Evolutionary conservation across 2,797 vertebrate species (phyloP), one percentile per base, ranked within the genome.

Genomic region (Falco novaeseelandiae): DNA sequence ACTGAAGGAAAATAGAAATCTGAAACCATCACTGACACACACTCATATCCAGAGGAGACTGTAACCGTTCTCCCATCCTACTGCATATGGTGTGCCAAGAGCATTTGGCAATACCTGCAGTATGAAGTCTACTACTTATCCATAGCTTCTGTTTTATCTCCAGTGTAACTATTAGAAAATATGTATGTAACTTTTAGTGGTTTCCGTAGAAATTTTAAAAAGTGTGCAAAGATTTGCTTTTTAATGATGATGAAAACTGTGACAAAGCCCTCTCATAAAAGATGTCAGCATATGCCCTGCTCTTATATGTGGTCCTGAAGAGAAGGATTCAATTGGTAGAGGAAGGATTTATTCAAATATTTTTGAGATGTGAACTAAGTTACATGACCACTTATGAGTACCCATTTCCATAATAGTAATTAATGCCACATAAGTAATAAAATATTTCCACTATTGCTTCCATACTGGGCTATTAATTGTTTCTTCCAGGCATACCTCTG

Each of bases 371-470:
- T 27, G 10, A 29, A 20, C 18, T 40, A 46, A 65, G 7, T 48
- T 49, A 13, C 8, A 4, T n/a, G 19, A 6, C 4, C 21, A 70
- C 13, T 4, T 23, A 2, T 0, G 44, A 21, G 9, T 20, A 22
- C 44, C 14, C 10, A 36, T 77, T 48, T 48, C 30, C 72, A 10
- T 2, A 72, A 1, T 2, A 69, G 8, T 9, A 36, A 79, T 89
- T 57, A 81, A 44, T 44, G 9, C 3, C 62, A 14, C 78, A 0
- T 1, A 19, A 59, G 5, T 70, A 58, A 62, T 61, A 36, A 46
- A 51, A 10, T 30, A 55, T 38, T 71, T 77, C 22, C 32, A 15
- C 17, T 85, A 15, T 36, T 66, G 23, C 8, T 88, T 73, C 66
- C 12, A 6, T 29, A 12, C 11, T n/a, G 30, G 17, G 22, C 8